Evolutionary conservation across 2,797 vertebrate species (phyloP).

Genomic region (Acanthiza pusilla): DNA sequence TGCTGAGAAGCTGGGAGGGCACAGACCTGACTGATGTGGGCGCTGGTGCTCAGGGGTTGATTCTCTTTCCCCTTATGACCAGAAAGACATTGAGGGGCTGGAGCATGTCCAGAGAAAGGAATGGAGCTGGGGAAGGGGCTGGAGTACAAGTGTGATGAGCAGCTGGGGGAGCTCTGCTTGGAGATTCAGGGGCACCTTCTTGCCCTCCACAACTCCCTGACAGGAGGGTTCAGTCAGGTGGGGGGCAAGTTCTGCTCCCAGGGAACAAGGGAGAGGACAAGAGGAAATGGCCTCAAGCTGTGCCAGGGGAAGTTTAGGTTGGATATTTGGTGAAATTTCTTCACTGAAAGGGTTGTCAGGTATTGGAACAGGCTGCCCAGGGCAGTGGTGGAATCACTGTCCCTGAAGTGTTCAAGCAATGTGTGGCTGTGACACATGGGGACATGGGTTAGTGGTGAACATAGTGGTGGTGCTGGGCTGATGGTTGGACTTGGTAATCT

Average conservation of each 20-base stretch:
- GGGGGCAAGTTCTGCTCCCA: not conserved
- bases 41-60: not conserved
- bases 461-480: not conserved
- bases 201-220: not conserved
- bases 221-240: not conserved
- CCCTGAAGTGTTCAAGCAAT: not conserved
- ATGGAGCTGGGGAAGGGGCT: not conserved
- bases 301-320: not conserved
- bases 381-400: not conserved
- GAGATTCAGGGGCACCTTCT: not conserved
- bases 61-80: not conserved
- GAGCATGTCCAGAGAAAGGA: not conserved
- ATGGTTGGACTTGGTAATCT: not conserved
- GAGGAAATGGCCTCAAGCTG: not conserved
- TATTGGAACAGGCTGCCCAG: not conserved
- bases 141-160: not conserved
- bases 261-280: not conserved
- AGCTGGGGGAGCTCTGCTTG: not conserved
- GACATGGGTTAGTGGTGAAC: not conserved
- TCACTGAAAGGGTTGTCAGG: not conserved
- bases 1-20: not conserved
- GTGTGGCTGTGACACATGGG: not conserved
- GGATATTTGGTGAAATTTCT: not conserved
- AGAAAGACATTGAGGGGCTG: not conserved
- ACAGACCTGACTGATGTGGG: not conserved